phyloP scores from a whole-genome alignment of 2,888 invertebrate species.

The Actias luna region DNA sequence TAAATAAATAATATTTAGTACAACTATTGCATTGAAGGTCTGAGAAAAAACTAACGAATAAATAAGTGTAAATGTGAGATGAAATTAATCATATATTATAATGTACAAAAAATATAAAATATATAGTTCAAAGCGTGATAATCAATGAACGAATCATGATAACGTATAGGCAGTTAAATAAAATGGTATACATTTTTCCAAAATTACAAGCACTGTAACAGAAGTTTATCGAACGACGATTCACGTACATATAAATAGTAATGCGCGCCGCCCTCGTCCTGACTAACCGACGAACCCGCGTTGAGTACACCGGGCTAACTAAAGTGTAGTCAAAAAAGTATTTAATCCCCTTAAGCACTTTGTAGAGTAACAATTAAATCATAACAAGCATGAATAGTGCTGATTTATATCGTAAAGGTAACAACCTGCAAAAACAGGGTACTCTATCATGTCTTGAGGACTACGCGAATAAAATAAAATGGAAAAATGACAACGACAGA shows the following conservation, averaged over 20 bases:
- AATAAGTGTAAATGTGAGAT: neutral
- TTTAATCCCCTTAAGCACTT: conserved; percentile 9
- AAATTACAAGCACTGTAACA: conserved; percentile 15
- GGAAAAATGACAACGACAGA: conserved; percentile 55
- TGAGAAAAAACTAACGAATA: neutral
- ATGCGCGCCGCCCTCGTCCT: conserved; percentile 49
- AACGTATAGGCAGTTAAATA: conserved; percentile 1
- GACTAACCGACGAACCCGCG: conserved; percentile 65
- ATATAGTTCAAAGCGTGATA: neutral
- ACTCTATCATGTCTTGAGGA: conserved; percentile 78
- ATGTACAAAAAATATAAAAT: neutral
- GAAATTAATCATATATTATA: neutral
- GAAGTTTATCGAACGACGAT: conserved; percentile 26
- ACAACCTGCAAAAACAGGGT: conserved; percentile 54
- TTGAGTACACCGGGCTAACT: conserved; percentile 52
- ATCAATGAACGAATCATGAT: neutral
- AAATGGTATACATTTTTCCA: conserved; percentile 13
- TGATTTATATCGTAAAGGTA: conserved; percentile 81
- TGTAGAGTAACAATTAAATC: neutral
- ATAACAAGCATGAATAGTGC: conserved; percentile 56
- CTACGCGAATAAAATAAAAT: conserved; percentile 74
- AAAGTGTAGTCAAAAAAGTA: conserved; percentile 40
- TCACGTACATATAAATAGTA: conserved; percentile 66
- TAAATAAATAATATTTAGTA: too few relatives aligned
- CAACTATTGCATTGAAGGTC: too few relatives aligned